Evolutionary conservation across 2,113 vertebrate species (phyloP), one percentile per base, ranked within the genome.

Genomic region (Zingel zingel): DNA sequence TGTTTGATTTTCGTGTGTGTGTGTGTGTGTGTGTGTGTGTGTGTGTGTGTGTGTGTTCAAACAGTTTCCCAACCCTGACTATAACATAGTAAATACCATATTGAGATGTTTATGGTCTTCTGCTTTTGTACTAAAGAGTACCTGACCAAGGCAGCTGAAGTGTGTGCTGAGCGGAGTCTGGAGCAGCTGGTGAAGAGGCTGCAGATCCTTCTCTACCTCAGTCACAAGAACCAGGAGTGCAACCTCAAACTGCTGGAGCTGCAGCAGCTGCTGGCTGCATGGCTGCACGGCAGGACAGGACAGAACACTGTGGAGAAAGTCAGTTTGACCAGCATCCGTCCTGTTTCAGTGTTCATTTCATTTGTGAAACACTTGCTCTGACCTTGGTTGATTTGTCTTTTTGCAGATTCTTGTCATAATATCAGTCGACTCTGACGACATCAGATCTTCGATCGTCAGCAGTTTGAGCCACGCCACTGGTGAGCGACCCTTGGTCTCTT

Each of bases 201-300:
- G 83, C 90, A 95, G 84, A 94, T 98, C 93, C 80, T 99, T 79
- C 94, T 96, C 62, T 96, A 95, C 92, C 93, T 96, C 86, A 94
- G 92, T 70, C 90, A 88, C 66, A 96, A 88, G 89, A 96, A 93
- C 13, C 87, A 92, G 56, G 97, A 97, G 94, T 58, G 86, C 19
- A 91, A 93, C 84, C 89, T 95, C 68, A 99, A 97, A 93, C 86
- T 96, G 77, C 92, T 93, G 93, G 88, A 96, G 82, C 91, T 99
- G 59, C 95, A 94, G 81, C 57, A 84, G 79, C 93, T 95, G 72
- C 89, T 97, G 64, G 75, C 84, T 71, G 91, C 68, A 0, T 95
- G 96, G 96, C 90, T 96, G 51, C 94, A 92, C 56, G 92, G 43
- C 23, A 81, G 73, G 25, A 82, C 21, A 0, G 79, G 57, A 74